Base-by-base conservation (phyloP, 1,140 invertebrate genomes). In the Drosophila chauvacae region DNA sequence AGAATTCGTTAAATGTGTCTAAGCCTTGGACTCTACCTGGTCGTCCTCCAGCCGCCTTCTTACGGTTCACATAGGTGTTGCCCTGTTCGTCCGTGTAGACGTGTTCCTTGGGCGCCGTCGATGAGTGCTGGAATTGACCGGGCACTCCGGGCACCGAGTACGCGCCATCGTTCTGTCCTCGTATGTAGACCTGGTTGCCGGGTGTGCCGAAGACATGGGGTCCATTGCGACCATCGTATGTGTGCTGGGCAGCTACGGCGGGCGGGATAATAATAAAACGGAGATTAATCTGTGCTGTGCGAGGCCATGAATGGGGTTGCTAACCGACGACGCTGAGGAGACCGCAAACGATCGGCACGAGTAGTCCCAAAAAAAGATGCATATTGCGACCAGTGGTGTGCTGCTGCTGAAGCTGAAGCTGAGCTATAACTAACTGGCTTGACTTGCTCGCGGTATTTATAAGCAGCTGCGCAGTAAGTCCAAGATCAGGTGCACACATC, bases 121-220 rank as follows among this genome's bases (percentile, higher is more conserved):
- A 41, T 5, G 62, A 30, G 16, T 80, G 50, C 30, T 83, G 51
- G 41, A 83, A 83, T 18, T 60, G 37, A 9, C 81, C 81, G 1
- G 13, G n/a, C 3, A 80, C 81, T 10, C 81, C 77, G 6, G 81
- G 71, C 26, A 80, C 76, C 33, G 47, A 47, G 39, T 76, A 80
- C 3, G 48, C 1, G 0, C 76, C 76, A 16, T 80, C 70, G 28
- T 81, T 82, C 4, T 82, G 73, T 7, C 80, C 80, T 5, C 80
- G 74, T 23, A 81, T 74, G 11, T 81, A 81, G 4, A 81, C 68
- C 48, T 78, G 79, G 10, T 81, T 23, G 16, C 79, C 79, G 1
- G 79, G 73, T 2, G 44, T 13, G 2, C 79, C 79, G 6, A 77
- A 66, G 10, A 77, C 61, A 1, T 81, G 79, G 1, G 79, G 79